Percentiles rank a stretch among this genome's conserved stretches.
Conservation (phyloP, 2,888 invertebrate genomes). For the Philereme transversata region DNA sequence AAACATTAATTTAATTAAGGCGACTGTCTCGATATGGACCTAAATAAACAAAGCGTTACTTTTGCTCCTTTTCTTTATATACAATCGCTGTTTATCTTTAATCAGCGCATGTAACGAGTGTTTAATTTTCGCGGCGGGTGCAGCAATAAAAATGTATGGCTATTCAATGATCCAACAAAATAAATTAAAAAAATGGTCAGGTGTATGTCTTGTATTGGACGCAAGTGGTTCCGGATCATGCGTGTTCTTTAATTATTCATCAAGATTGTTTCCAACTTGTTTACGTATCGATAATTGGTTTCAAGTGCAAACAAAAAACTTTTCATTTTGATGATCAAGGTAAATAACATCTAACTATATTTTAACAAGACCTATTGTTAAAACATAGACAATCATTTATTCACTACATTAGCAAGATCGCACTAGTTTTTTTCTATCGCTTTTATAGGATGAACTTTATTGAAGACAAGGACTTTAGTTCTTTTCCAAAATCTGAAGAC, state of each 20-base stretch:
- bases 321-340: no score
- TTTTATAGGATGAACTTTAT: no score
- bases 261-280: not conserved
- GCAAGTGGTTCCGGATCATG: slow-evolving; percentile 8
- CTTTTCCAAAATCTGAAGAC: no score
- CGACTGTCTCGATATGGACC: slow-evolving; percentile 35
- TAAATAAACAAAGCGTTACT: slow-evolving; percentile 55
- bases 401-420: no score
- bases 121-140: slow-evolving; percentile 70
- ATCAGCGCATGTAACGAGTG: slow-evolving; percentile 64
- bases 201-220: not conserved
- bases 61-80: slow-evolving; percentile 50
- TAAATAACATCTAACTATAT: no score
- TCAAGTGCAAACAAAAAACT: no score
- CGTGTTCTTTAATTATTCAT: not conserved
- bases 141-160: slow-evolving; percentile 67
- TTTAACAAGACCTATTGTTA: no score
- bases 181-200: slow-evolving; percentile 13
- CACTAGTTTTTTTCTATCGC: no score
- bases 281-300: no score
- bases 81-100: slow-evolving; percentile 60
- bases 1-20: slow-evolving; percentile 40
- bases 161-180: slow-evolving; percentile 55
- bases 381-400: no score
- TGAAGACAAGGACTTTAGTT: no score